Conservation (phyloP, 2,797 vertebrate species). For the Pipistrellus nathusii region DNA sequence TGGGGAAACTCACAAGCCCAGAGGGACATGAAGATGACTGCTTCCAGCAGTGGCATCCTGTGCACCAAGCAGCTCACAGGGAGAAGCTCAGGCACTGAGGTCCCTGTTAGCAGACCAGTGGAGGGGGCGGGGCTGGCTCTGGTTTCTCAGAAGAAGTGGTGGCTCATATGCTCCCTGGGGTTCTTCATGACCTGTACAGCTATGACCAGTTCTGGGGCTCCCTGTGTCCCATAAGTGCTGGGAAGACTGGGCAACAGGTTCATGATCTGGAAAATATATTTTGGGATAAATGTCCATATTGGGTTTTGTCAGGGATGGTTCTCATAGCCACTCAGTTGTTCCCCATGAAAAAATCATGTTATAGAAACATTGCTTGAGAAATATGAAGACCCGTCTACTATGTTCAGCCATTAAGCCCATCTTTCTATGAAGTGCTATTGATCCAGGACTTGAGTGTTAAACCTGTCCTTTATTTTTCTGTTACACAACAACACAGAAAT, state of each 20-base stretch:
- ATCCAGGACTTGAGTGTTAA: background rate
- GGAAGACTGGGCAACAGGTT: background rate
- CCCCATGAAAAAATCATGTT: background rate
- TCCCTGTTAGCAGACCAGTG: too few relatives aligned
- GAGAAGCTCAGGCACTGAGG: background rate
- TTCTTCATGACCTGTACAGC: background rate
- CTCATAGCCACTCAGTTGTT: background rate
- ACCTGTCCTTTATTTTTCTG: background rate
- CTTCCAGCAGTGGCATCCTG: background rate
- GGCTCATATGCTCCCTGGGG: too few relatives aligned
- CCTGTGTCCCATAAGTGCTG: background rate
- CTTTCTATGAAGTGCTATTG: background rate
- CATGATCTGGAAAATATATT: background rate
- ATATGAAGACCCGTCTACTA: too few relatives aligned
- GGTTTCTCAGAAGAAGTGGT: too few relatives aligned
- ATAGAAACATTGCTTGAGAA: background rate
- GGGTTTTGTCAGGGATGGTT: background rate
- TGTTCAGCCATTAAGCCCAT: background rate
- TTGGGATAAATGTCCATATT: background rate
- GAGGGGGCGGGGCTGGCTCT: too few relatives aligned
- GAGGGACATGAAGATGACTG: background rate
- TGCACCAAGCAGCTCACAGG: background rate
- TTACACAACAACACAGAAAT: background rate
- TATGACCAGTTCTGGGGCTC: background rate
- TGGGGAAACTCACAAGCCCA: slow-evolving; percentile 40